These are phyloP conservation scores for Caenorhabditis drosophilae DNA, from an alignment of 2,888 invertebrate genomes.

Conservation along the genomic window DNA sequence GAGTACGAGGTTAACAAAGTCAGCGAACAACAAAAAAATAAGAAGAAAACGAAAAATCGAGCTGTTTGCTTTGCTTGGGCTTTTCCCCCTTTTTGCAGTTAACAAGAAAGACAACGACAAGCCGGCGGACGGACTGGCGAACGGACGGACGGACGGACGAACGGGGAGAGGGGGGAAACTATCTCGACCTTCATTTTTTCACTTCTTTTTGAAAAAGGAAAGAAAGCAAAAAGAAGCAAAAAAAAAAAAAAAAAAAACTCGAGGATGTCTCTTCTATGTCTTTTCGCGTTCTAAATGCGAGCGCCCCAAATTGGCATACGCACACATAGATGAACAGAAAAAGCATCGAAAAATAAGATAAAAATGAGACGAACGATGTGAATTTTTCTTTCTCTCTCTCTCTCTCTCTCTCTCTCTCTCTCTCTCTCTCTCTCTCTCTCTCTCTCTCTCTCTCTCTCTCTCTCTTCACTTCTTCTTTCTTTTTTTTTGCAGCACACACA, in stretches of 20 bases:
- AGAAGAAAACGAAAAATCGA: neutral
- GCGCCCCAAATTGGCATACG: no score
- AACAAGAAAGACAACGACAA: no score
- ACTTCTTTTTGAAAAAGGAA: constrained; percentile 6
- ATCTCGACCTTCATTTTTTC: constrained; percentile 31
- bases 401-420: no score
- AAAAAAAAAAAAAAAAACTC: neutral
- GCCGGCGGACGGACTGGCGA: no score
- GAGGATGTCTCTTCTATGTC: no score
- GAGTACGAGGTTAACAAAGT: neutral
- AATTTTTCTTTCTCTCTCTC: constrained; percentile 11
- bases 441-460: no score
- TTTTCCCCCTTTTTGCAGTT: no score
- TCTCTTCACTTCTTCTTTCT: no score
- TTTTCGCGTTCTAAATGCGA: no score
- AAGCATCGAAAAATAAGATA: neutral
- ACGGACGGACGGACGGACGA: constrained; percentile 5
- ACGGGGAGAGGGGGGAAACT: constrained; percentile 14
- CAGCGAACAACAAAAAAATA: neutral
- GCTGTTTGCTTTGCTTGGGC: no score
- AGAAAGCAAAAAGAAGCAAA: neutral
- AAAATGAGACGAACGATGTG: neutral
- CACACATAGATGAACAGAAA: constrained; percentile 1
- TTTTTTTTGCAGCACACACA: no score
- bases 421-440: no score